Conservation (phyloP, 2,113 vertebrate species). For the Calidris pygmaea region DNA sequence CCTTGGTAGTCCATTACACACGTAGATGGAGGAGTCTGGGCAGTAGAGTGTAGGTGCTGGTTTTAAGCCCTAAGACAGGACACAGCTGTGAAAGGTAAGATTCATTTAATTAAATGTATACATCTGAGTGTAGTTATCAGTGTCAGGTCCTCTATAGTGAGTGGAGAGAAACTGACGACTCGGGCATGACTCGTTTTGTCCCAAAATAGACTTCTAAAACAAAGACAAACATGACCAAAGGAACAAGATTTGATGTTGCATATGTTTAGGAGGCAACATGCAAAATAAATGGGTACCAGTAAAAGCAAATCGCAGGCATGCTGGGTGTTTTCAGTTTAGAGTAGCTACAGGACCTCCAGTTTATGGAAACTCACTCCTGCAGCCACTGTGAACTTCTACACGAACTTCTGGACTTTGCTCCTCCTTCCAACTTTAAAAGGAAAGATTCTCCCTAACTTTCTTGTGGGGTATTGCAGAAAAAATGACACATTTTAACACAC, state of each 20-base stretch:
- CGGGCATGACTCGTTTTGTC: not conserved
- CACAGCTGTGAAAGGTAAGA: not conserved
- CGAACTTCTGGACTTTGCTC: not conserved
- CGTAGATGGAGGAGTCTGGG: not conserved
- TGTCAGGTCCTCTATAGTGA: not conserved
- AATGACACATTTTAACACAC: fast-evolving
- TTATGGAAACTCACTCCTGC: not conserved
- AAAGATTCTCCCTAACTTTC: not conserved
- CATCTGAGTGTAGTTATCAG: not conserved
- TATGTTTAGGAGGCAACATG: not conserved
- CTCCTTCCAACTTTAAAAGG: not conserved
- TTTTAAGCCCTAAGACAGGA: not conserved
- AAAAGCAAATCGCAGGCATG: not conserved
- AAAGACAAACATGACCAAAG: not conserved
- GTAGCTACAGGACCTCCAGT: not conserved
- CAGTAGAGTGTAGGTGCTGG: not conserved
- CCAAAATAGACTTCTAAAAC: not conserved
- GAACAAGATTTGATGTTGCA: not conserved
- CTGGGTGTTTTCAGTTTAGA: not conserved
- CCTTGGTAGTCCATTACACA: not conserved
- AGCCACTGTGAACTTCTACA: not conserved
- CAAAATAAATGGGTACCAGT: not conserved
- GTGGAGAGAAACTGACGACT: not conserved
- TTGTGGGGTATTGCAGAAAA: not conserved
- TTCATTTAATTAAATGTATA: not conserved